Evolutionary conservation across 2,113 vertebrate genomes (phyloP), one percentile per base, ranked within the genome.

Genomic region (Aramus guarauna): DNA sequence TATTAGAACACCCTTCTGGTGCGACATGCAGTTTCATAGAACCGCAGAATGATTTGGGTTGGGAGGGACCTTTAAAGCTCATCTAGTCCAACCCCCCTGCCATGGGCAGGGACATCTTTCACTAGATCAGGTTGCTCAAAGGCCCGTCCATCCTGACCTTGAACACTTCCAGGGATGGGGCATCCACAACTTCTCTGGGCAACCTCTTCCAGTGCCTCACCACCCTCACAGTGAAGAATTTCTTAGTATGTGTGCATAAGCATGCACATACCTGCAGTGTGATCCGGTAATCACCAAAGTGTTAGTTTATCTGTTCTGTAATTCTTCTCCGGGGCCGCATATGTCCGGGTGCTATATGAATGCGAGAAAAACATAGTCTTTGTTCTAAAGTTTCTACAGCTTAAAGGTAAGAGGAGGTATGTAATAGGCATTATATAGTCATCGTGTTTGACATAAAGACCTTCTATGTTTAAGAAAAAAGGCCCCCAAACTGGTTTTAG

Each of bases 311-410:
- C 45, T 77, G 15, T 47, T 75, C 6, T 3, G 26, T 59, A 68
- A 21, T 82, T 77, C 15, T 94, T 76, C 62, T 79, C 34, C 29
- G 24, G 6, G 22, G 4, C 10, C 22, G 69, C 8, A 1, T 53
- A 58, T 48, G 6, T 78, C 32, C 62, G 17, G 36, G 37, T n/a
- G 11, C 11, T 63, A 6, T 18, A 73, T 0, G 0, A 88, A 73
- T 58, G 26, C 21, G 76, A 77, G 48, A 26, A 76, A 79, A 79
- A 41, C 7, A 37, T 26, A 22, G 37, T 59, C 85, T 73, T 82
- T 80, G 12, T 83, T 76, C 13, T 64, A 73, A 75, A 14, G 11
- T 66, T 20, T 60, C 15, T 76, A 12, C 19, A 36, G 18, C 20
- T 53, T 67, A 74, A 86, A 77, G 43, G 53, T 50, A 62, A 59